A percentile compares a stretch with the other conserved stretches of the same genome.
Conservation (phyloP, 1,140 invertebrate genomes). For the Trichogramma pretiosum region DNA sequence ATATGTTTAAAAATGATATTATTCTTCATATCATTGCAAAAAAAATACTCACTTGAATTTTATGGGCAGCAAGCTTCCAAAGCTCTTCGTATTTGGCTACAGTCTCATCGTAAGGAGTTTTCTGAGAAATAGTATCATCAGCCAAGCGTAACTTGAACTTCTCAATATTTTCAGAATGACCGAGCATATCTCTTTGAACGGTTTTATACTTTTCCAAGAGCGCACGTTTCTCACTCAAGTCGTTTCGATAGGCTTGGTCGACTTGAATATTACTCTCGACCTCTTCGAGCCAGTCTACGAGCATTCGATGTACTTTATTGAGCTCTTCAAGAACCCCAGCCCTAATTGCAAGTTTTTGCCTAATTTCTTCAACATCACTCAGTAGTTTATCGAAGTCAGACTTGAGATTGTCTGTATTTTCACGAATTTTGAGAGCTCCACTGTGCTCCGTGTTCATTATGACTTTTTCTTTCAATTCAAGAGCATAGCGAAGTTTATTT, state of each 20-base stretch:
- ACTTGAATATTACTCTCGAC: slow-evolving; percentile 71
- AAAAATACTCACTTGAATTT: slow-evolving; percentile 49
- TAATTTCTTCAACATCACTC: slow-evolving; percentile 67
- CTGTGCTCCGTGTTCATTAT: slow-evolving; percentile 83
- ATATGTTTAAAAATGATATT: not conserved
- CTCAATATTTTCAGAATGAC: slow-evolving; percentile 65
- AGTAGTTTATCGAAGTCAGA: slow-evolving; percentile 80
- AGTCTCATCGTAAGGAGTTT: slow-evolving; percentile 59
- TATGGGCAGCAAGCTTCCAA: slow-evolving; percentile 54
- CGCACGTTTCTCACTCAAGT: slow-evolving; percentile 83
- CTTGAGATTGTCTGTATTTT: slow-evolving; percentile 80
- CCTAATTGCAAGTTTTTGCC: slow-evolving; percentile 61
- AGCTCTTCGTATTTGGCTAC: slow-evolving; percentile 63
- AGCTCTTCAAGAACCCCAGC: slow-evolving; percentile 74
- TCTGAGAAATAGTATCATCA: slow-evolving; percentile 57
- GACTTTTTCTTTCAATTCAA: slow-evolving; percentile 87
- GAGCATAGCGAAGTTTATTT: slow-evolving; percentile 77
- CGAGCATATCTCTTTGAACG: slow-evolving; percentile 66
- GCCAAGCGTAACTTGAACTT: slow-evolving; percentile 58
- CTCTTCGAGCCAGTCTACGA: slow-evolving; percentile 79
- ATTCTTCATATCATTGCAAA: not conserved
- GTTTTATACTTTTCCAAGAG: slow-evolving; percentile 74
- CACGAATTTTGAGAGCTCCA: slow-evolving; percentile 77
- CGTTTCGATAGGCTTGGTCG: slow-evolving; percentile 63
- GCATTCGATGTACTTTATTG: slow-evolving; percentile 67